phyloP scores from a whole-genome alignment of 2,113 vertebrate species.

The Oreocharis arfaki region DNA sequence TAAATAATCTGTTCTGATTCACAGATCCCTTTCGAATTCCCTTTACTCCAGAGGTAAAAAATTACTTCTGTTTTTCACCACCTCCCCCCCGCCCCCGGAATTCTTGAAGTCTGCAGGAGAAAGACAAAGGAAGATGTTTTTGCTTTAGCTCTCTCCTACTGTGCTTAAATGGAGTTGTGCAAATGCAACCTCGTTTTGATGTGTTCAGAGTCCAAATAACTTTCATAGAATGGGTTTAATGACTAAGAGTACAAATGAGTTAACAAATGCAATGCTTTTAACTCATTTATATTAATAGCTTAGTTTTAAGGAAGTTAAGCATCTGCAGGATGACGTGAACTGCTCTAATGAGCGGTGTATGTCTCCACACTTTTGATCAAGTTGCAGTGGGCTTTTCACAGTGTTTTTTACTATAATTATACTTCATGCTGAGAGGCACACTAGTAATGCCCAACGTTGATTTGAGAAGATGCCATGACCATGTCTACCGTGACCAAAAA shows the following conservation, averaged over 20 bases:
- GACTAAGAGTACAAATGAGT: background rate
- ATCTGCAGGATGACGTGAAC: background rate
- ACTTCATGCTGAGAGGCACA: background rate
- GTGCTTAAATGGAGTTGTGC: background rate
- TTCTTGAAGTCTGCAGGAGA: background rate
- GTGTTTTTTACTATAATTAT: background rate
- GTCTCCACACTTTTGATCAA: background rate
- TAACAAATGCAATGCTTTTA: background rate
- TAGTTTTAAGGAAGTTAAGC: background rate
- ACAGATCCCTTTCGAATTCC: background rate
- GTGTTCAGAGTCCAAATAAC: background rate
- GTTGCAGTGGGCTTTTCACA: background rate
- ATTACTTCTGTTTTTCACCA: background rate
- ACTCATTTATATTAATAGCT: background rate
- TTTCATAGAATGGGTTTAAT: background rate
- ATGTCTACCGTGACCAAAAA: background rate
- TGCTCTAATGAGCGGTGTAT: background rate
- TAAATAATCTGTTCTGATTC: background rate
- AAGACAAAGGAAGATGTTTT: background rate
- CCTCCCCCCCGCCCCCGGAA: background rate
- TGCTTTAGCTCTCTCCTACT: background rate
- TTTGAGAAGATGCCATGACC: conserved; percentile 13
- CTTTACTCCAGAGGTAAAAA: background rate
- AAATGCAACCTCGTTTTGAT: background rate
- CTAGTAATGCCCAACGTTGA: background rate